Base-by-base conservation (phyloP, 2,797 vertebrate genomes). In the Spea hammondii region DNA sequence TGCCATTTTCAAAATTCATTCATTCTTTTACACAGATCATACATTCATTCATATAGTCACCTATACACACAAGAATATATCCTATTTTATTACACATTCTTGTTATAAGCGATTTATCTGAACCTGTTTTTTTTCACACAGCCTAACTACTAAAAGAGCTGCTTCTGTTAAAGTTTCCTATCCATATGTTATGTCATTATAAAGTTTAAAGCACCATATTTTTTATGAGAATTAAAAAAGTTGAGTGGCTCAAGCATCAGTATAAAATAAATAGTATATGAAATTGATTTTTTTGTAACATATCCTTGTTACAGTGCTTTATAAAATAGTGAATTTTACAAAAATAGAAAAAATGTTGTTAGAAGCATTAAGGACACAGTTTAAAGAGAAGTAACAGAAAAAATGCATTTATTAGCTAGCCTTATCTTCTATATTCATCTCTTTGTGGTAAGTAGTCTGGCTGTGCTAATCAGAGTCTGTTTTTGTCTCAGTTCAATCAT, bases 391-490 rank as follows among this genome's bases (percentile, higher is more conserved):
- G 70, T 68, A 68, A 67, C 64, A 69, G 50, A 78, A 77, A 72
- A 66, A 69, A 82, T 77, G 71, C 65, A 78, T 72, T 57, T 77
- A 70, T 82, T 78, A 77, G 57, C 64, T 57, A 45, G 46, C 53
- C 70, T 82, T 82, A 82, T 82, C 79, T 69, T 69, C 55, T 55
- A 77, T 51, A 82, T 82, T 77, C 79, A 82, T 82, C 80, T 82
- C 57, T 70, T 65, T 74, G 75, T 78, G 79, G 79, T 75, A 65
- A 82, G 64, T 69, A 72, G 79, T 77, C 74, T 81, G 69, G 74
- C 72, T 67, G 65, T 79, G 72, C 62, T 79, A 51, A 72, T 54
- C 77, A 46, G 79, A 44, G 69, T 81, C 74, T 81, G 69, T 65
- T 81, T 76, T 53, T 72, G 72, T 77, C 75, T 82, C 80, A 69